Base-by-base conservation (phyloP, 2,888 invertebrate species). In the Eumerus sabulonum region DNA sequence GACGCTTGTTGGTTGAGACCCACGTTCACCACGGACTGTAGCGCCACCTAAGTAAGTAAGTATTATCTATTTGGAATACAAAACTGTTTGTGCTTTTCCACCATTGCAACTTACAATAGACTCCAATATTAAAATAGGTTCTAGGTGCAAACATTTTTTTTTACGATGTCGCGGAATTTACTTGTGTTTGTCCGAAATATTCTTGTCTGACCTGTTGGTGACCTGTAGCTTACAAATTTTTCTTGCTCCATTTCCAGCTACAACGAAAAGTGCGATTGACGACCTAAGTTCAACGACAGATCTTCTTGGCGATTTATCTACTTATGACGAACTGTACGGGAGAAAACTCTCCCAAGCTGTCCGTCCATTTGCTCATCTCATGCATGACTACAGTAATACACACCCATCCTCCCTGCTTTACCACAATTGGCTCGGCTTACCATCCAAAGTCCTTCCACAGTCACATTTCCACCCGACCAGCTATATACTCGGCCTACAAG, bases 401-500 rank as follows among this genome's bases (percentile, higher is more conserved):
- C 84, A 82, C 38, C 74, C 76, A 27, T 71, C 82, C 11, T 60
- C 83, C 3, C 81, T 85, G 7, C 68, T 86, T 0, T 85, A 85
- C 67, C 81, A 85, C 38, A 85, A 85, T 82, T 86, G 86, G 86
- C 84, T 87, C 67, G 84, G 85, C 67, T 76, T 85, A 59, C 83
- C 85, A 14, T 83, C 86, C 4, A 89, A 89, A 81, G 84, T 86
- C 59, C 85, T 90, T 27, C 87, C 88, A 68, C 91, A 91, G 81
- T 62, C 84, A 9, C 70, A 82, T 0, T 83, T 83, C 66, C 81
- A 84, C 47, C 82, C 83, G 13, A 77, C 82, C 13, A 84, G 84
- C 53, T 85, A 86, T 67, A 87, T 93, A 50, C 91, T 93, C 83
- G 92, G 92, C 81, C 87, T 93, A 44, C 92, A 93, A 91, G 93